Evolutionary conservation across 2,888 invertebrate species (phyloP).

Genomic region (Cabera pusaria): DNA sequence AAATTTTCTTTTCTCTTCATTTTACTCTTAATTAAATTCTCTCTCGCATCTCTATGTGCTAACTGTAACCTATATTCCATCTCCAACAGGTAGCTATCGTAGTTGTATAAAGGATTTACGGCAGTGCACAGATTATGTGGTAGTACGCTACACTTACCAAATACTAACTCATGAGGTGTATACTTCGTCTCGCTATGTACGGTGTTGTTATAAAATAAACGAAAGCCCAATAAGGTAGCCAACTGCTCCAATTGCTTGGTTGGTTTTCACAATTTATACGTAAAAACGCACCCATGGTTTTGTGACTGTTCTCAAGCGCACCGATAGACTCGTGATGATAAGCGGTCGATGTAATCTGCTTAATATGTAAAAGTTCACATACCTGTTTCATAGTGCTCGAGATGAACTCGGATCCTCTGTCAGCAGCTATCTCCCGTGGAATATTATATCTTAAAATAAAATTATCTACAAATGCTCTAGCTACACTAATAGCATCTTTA

Average conservation of each 20-base stretch:
- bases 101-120: background rate
- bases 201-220: slow-evolving; percentile 27
- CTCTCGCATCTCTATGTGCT: background rate
- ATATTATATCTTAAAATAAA: slow-evolving; percentile 20
- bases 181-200: slow-evolving; percentile 27
- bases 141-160: too few relatives aligned
- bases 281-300: slow-evolving; percentile 14
- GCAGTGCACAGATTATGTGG: background rate
- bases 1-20: too few relatives aligned
- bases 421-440: slow-evolving; percentile 11
- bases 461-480: slow-evolving; percentile 17
- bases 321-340: slow-evolving; percentile 23
- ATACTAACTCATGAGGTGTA: too few relatives aligned
- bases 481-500: slow-evolving; percentile 11
- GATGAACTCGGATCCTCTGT: slow-evolving; percentile 22
- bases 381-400: slow-evolving; percentile 14
- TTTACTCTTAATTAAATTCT: too few relatives aligned
- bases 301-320: slow-evolving; percentile 23
- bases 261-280: slow-evolving; percentile 14
- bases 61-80: background rate
- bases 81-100: background rate
- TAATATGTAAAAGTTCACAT: slow-evolving; percentile 21
- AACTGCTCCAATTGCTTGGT: slow-evolving; percentile 17
- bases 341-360: slow-evolving; percentile 19
- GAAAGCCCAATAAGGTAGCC: slow-evolving; percentile 30